A percentile compares a stretch with the other conserved stretches of the same genome.
Evolutionary conservation across 2,888 invertebrate species (phyloP).

Genomic region (Monochamus alternatus): DNA sequence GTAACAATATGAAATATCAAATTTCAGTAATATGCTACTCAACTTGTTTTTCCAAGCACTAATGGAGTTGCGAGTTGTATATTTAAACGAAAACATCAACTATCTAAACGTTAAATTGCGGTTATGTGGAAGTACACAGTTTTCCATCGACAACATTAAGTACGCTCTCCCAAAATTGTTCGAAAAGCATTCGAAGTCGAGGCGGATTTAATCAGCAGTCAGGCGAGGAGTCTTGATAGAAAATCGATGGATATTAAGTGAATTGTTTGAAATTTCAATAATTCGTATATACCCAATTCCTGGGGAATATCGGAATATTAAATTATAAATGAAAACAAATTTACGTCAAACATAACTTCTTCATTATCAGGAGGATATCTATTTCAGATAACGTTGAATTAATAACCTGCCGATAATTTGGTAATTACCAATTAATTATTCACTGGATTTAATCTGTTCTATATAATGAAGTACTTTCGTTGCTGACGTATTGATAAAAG

Average conservation of each 20-base stretch:
- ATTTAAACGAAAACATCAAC: not conserved
- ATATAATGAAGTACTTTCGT: no score
- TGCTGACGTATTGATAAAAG: no score
- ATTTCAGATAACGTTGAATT: not conserved
- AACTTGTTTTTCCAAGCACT: no score
- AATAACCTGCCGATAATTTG: no score
- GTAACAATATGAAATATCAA: no score
- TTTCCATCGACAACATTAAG: not conserved
- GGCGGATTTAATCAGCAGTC: not conserved
- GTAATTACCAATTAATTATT: no score
- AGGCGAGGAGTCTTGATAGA: not conserved
- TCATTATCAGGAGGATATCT: not conserved
- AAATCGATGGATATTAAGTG: not conserved
- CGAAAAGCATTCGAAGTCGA: not conserved
- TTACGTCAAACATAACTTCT: not conserved
- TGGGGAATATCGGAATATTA: not conserved
- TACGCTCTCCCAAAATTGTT: not conserved
- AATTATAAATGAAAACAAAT: not conserved
- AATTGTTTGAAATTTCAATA: conserved; percentile 1
- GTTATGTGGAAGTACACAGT: not conserved
- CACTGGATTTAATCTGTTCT: no score
- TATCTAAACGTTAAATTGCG: not conserved
- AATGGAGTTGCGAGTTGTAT: not conserved
- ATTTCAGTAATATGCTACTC: no score
- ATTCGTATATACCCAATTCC: not conserved